Conservation (phyloP, 2,797 vertebrate species). For the Salarias fasciatus region DNA sequence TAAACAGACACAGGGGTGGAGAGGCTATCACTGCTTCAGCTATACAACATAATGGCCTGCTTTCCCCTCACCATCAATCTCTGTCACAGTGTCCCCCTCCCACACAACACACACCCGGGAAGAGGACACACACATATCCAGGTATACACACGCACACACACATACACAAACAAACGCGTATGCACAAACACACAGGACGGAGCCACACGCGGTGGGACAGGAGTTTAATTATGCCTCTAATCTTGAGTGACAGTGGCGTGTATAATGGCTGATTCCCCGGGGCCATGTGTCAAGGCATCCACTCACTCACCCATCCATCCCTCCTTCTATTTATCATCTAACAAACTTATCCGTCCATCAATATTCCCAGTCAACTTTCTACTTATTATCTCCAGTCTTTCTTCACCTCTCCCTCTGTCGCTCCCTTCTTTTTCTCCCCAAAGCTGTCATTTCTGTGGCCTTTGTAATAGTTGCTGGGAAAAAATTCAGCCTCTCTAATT, state of each 20-base stretch:
- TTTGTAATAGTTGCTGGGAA: conserved; percentile 8
- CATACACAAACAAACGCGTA: background rate
- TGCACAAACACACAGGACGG: conserved; percentile 13
- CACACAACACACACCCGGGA: conserved; percentile 26
- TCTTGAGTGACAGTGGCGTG: conserved; percentile 79
- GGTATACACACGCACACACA: conserved; percentile 1
- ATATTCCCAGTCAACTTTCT: conserved; percentile 27
- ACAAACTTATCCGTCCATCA: conserved; percentile 61
- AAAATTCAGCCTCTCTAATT: conserved; percentile 25
- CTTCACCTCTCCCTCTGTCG: conserved; percentile 7
- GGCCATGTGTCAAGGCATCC: conserved; percentile 75
- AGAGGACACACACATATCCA: conserved; percentile 42
- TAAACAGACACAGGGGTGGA: conserved; percentile 71
- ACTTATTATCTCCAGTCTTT: conserved; percentile 1
- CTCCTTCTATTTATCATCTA: conserved; percentile 60
- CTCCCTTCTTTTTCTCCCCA: conserved; percentile 4
- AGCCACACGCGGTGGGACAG: conserved; percentile 56
- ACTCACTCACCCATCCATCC: conserved; percentile 23
- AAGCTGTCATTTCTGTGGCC: conserved; percentile 6
- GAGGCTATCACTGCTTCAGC: conserved; percentile 75
- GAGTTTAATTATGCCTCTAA: conserved; percentile 80
- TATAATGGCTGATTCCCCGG: conserved; percentile 72
- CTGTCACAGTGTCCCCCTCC: conserved; percentile 70
- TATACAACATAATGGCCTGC: conserved; percentile 70
- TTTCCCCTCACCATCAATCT: conserved; percentile 79